Evolutionary conservation across 2,888 invertebrate species (phyloP).

Genomic region (Melikaiella ostensackeni): DNA sequence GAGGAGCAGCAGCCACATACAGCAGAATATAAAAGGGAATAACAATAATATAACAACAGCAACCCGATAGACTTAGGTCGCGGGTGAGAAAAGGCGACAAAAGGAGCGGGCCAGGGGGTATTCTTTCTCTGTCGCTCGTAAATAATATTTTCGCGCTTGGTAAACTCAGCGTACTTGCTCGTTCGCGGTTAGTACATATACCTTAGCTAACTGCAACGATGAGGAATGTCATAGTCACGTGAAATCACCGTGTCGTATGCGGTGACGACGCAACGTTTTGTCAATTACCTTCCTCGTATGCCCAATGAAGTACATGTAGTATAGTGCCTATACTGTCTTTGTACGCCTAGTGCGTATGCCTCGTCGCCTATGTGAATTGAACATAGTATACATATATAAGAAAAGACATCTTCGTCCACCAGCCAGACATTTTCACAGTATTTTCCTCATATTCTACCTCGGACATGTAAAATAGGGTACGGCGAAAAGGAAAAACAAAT

Average conservation of each 20-base stretch:
- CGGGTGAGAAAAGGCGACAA: constrained; percentile 33
- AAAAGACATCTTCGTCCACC: background rate
- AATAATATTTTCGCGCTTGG: constrained; percentile 69
- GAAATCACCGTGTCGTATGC: constrained; percentile 52
- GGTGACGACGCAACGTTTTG: constrained; percentile 59
- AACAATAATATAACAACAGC: constrained; percentile 8
- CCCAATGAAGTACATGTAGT: background rate
- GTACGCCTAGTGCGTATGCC: background rate
- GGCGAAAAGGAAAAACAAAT: no score
- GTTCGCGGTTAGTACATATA: constrained; percentile 43
- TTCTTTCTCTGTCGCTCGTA: constrained; percentile 62
- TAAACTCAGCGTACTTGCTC: constrained; percentile 46
- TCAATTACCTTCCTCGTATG: constrained; percentile 44
- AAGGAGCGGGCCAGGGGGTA: constrained; percentile 48
- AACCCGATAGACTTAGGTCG: constrained; percentile 6
- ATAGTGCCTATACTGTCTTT: background rate
- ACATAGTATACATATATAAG: background rate
- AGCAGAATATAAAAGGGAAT: background rate
- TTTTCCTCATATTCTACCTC: no score
- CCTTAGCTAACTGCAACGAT: constrained; percentile 51
- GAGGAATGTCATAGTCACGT: constrained; percentile 56
- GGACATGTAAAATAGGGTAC: no score
- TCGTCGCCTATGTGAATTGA: no score
- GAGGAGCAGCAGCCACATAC: constrained; percentile 42
- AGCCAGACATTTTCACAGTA: background rate